Percentiles rank a stretch among this genome's conserved stretches.
These are phyloP conservation scores for Pipa parva DNA, from an alignment of 2,113 vertebrate species.

Conservation along the genomic window DNA sequence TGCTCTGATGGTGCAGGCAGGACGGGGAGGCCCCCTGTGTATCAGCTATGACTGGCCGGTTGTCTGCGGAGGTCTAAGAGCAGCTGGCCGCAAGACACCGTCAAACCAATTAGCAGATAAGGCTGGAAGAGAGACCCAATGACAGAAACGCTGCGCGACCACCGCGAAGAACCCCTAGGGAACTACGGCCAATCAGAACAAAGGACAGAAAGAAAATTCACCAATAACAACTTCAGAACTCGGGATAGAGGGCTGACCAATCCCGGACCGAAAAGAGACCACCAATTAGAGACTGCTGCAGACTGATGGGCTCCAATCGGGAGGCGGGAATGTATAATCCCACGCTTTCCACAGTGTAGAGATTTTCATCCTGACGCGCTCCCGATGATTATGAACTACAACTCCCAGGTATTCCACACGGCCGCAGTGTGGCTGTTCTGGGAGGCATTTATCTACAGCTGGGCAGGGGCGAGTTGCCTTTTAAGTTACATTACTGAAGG, in stretches of 20 bases:
- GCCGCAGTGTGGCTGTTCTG: too few species aligned
- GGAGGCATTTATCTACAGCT: too few species aligned
- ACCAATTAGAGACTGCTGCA: background rate
- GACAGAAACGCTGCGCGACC: slow-evolving; percentile 7
- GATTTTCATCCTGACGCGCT: too few species aligned
- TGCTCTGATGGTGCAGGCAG: slow-evolving; percentile 36
- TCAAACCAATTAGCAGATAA: background rate
- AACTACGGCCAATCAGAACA: background rate
- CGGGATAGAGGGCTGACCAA: background rate
- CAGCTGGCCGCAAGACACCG: background rate
- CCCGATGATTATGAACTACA: too few species aligned
- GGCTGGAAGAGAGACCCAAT: background rate
- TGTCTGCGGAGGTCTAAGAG: slow-evolving; percentile 33
- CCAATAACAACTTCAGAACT: background rate
- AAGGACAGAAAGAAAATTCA: background rate
- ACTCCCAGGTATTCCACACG: too few species aligned
- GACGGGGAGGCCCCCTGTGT: slow-evolving; percentile 35
- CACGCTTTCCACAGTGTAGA: background rate
- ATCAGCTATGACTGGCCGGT: background rate
- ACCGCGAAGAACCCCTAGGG: background rate
- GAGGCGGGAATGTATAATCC: background rate
- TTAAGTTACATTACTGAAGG: too few species aligned
- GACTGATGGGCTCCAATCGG: background rate
- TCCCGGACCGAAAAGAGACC: background rate
- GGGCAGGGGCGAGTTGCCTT: too few species aligned